Evolutionary conservation across 2,888 invertebrate genomes (phyloP).

Genomic region (Serrognathus titanus): DNA sequence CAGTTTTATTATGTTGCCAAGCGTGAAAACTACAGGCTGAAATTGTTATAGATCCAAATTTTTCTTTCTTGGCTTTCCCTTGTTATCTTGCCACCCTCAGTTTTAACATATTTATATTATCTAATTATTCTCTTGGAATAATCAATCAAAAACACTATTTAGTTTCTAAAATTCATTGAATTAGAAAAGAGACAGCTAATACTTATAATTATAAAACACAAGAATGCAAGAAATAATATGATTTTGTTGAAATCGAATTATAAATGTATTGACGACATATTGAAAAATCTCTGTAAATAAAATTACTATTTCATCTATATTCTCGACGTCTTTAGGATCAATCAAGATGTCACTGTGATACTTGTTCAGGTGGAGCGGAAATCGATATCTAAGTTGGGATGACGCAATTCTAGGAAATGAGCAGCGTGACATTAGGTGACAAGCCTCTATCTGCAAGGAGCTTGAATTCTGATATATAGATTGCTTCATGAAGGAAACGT

Average conservation of each 20-base stretch:
- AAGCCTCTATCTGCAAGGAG: slow-evolving; percentile 7
- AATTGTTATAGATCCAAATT: no score
- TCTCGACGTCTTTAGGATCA: slow-evolving; percentile 15
- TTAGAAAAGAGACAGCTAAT: no score
- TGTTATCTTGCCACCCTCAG: no score
- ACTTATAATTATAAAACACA: no score
- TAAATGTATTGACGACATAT: no score
- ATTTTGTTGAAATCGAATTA: no score
- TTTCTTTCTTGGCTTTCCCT: no score
- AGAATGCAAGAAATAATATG: no score
- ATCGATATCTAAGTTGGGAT: slow-evolving; percentile 24
- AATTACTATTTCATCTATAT: background rate
- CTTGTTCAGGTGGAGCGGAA: slow-evolving; percentile 26
- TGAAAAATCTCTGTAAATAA: background rate
- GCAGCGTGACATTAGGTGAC: slow-evolving; percentile 21
- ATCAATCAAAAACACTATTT: no score
- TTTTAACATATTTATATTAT: no score
- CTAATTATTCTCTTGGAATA: no score
- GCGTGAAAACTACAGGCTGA: background rate
- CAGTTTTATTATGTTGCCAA: background rate
- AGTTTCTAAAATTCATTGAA: no score
- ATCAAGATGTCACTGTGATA: slow-evolving; percentile 26
- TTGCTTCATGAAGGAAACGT: slow-evolving; percentile 1
- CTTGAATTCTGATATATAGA: slow-evolving; percentile 10
- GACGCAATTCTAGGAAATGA: slow-evolving; percentile 23